These are phyloP conservation scores for Varanus komodoensis DNA, from an alignment of 2,113 vertebrate genomes.

Conservation along the genomic window DNA sequence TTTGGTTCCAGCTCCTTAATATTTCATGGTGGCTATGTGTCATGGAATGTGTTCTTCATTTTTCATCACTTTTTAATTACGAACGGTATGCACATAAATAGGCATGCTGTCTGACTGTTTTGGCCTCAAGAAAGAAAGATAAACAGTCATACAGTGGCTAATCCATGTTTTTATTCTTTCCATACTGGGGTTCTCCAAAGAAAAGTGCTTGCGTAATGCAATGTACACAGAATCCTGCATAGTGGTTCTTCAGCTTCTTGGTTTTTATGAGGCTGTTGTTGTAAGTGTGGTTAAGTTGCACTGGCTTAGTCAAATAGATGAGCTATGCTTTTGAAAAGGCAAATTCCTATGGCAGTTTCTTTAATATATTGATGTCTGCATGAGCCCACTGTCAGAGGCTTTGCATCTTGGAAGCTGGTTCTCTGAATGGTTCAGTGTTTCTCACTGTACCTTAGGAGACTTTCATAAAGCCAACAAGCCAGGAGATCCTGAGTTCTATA, in stretches of 20 bases:
- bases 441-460: neutral
- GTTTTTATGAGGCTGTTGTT: neutral
- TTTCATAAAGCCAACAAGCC: neutral
- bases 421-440: neutral
- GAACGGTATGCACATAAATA: neutral
- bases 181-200: neutral
- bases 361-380: neutral
- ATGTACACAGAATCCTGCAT: neutral
- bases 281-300: neutral
- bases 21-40: rapidly evolving
- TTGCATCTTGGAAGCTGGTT: too few species aligned
- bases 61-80: slow-evolving; percentile 10
- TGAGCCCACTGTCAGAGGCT: neutral
- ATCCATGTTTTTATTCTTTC: neutral
- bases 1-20: slow-evolving; percentile 36
- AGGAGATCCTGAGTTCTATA: neutral
- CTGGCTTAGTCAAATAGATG: neutral
- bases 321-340: neutral
- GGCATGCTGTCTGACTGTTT: neutral
- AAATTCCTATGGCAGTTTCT: neutral
- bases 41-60: neutral
- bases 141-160: neutral
- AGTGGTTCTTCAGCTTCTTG: neutral
- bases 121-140: neutral
- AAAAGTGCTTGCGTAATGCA: neutral